phyloP scores from a whole-genome alignment of 2,888 invertebrate species.

The Oligia latruncula region DNA sequence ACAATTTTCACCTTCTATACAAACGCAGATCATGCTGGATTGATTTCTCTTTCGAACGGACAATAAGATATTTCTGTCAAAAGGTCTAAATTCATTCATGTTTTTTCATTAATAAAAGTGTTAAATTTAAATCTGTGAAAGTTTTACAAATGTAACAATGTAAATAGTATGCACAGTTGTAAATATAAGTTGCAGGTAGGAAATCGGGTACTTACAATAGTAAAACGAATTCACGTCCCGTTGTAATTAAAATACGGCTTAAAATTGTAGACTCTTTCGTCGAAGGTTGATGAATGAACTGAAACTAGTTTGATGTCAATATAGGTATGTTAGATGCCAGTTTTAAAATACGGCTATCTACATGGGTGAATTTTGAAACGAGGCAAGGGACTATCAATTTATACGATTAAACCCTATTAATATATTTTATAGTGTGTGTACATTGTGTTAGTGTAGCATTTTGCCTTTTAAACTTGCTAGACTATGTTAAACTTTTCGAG shows the following conservation, averaged over 20 bases:
- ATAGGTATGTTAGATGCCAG: conserved; percentile 30
- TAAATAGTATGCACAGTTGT: conserved; percentile 72
- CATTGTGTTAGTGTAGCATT: conserved; percentile 61
- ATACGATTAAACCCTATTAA: conserved; percentile 54
- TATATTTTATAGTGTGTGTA: conserved; percentile 65
- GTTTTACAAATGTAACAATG: conserved; percentile 62
- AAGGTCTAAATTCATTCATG: conserved; percentile 60
- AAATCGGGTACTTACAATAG: conserved; percentile 31
- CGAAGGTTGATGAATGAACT: conserved; percentile 49
- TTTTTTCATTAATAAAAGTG: conserved; percentile 40
- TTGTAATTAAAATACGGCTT: conserved; percentile 56
- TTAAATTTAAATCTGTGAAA: conserved; percentile 31
- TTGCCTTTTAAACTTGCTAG: conserved; percentile 72
- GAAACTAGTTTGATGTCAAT: conserved; percentile 50
- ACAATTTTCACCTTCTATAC: conserved; percentile 59
- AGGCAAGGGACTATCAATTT: conserved; percentile 55
- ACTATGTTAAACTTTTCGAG: conserved; percentile 72
- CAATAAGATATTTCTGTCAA: conserved; percentile 65
- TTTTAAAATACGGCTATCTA: conserved; percentile 18
- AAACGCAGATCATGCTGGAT: conserved; percentile 43
- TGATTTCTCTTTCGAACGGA: conserved; percentile 59
- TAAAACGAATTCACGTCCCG: conserved; percentile 32
- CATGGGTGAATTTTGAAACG: conserved; percentile 18
- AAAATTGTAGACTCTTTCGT: conserved; percentile 53
- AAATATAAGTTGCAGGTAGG: conserved; percentile 64